Percentiles rank a stretch among this genome's conserved stretches.
Evolutionary conservation across 2,113 vertebrate species (phyloP).

Genomic region (Cygnus buccinator): DNA sequence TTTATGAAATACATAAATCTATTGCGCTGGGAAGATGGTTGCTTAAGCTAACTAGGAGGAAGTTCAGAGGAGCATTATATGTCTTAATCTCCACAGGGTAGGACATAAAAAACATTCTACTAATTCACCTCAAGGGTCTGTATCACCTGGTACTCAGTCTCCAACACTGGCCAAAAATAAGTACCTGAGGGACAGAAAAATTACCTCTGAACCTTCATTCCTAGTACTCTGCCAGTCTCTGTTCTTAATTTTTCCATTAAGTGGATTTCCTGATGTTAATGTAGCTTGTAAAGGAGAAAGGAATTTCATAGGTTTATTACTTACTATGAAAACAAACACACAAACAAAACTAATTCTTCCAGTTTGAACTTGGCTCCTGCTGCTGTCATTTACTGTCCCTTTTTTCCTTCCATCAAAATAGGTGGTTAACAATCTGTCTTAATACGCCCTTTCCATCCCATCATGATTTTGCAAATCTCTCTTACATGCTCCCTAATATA

Average conservation of each 20-base stretch:
- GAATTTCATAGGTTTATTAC: not conserved
- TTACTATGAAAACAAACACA: not conserved
- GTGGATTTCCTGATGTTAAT: not conserved
- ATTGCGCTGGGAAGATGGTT: not conserved
- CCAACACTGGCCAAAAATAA: not conserved
- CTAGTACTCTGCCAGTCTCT: not conserved
- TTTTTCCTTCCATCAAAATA: not conserved
- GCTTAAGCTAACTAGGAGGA: not conserved
- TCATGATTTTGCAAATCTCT: not conserved
- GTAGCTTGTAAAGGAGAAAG: not conserved
- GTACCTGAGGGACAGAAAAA: not conserved
- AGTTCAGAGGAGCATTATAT: not conserved
- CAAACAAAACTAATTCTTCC: rapidly evolving
- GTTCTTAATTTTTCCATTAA: not conserved
- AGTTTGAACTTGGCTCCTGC: not conserved
- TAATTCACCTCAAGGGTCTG: not conserved
- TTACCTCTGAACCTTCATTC: not conserved
- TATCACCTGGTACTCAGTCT: not conserved
- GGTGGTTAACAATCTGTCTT: not conserved
- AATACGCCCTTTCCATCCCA: not conserved
- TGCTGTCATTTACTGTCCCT: not conserved
- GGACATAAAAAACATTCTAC: not conserved
- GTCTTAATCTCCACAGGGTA: not conserved
- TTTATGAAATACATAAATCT: not conserved
- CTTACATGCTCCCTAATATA: not conserved